Evolutionary conservation across 2,797 vertebrate species (phyloP).

Genomic region (Lutra lutra): DNA sequence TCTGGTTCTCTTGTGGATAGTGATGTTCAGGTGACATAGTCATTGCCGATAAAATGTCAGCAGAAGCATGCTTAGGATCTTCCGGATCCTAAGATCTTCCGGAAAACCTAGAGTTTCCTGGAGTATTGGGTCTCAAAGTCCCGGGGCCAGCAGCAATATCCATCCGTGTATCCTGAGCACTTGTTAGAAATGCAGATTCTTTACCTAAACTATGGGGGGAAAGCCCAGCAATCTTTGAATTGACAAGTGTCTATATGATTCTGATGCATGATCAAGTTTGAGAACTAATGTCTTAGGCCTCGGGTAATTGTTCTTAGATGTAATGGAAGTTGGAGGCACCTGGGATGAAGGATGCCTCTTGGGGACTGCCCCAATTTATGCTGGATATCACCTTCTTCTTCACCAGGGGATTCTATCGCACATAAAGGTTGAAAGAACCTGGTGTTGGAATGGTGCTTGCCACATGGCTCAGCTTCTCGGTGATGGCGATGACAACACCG

Average conservation of each 20-base stretch:
- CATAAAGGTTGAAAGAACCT: neutral
- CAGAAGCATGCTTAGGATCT: neutral
- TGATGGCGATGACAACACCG: neutral
- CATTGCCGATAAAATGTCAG: neutral
- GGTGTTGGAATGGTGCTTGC: rapidly evolving
- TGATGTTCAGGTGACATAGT: neutral
- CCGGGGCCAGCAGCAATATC: neutral
- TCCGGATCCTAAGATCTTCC: neutral
- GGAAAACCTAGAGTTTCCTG: neutral
- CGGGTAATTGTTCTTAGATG: neutral
- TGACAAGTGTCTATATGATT: neutral
- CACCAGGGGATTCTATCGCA: neutral
- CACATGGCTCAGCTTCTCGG: neutral
- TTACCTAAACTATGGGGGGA: neutral
- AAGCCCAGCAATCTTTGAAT: neutral
- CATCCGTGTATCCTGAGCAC: neutral
- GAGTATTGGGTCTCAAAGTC: neutral
- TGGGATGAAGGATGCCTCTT: neutral
- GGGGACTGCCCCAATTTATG: neutral
- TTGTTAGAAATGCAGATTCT: neutral
- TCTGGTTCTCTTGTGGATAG: neutral
- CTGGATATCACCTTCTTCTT: neutral
- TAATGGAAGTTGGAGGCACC: neutral
- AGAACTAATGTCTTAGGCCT: neutral
- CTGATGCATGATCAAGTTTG: neutral